Evolutionary conservation across 1,140 invertebrate genomes (phyloP), one percentile per base, ranked within the genome.

Genomic region (Littorina saxatilis): DNA sequence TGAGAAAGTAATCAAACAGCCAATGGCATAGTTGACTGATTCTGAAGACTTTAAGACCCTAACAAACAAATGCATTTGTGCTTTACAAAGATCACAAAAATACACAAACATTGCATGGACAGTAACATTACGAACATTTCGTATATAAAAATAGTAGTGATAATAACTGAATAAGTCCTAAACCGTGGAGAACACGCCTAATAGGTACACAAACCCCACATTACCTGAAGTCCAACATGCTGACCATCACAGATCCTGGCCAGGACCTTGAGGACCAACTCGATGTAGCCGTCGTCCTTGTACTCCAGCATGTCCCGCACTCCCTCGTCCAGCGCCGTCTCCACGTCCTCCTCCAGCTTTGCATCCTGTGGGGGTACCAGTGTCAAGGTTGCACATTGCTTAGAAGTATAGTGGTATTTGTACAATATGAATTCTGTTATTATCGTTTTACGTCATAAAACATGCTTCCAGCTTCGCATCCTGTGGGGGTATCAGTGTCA

Each of bases 241-340:
- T 92, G 92, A 15, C 92, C 92, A 84, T 92, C 92, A 87, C 92
- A 92, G 74, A 92, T 88, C 63, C 90, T 82, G 9, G 90, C 91
- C 37, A 92, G 85, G 11, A 92, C 83, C 79, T 92, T 91, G n/a
- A 92, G 84, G 9, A 92, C 90, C 4, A 92, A 85, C 76, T 90
- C 91, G 58, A 92, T 91, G 79, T 90, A 91, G 17, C 91, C 91
- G 80, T 91, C 90, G 82, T 92, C 91, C 81, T 91, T 91, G 84
- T 91, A 91, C 72, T 92, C 89, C 72, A 90, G 77, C 85, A 89
- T 88, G 58, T 91, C 89, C 13, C 84, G 81, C 0, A 91, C 86
- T 47, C 87, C 87, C 55, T 87, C 88, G 37, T 87, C 87, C 82
- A 89, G 83, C 9, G 84, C 85, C 32, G 82, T 61, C 35, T 85